Base-by-base conservation (phyloP, 2,113 vertebrate genomes). In the Carlito syrichta region DNA sequence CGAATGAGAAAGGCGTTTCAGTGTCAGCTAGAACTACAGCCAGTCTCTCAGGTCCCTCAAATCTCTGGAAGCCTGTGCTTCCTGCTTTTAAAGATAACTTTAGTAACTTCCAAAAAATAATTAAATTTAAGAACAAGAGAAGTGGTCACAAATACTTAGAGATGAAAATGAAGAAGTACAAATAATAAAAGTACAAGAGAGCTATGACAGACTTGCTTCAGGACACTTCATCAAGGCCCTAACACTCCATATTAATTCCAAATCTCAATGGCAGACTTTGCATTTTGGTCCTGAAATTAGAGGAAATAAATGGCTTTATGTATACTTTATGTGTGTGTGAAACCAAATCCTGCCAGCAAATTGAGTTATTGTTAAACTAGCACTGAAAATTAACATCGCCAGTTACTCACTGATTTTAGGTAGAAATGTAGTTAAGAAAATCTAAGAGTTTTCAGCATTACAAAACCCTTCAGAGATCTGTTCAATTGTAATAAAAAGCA, bases 221-320 rank as follows among this genome's bases (percentile, higher is more conserved):
- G 43, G 56, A 56, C 2, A 63, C 8, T 50, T 74, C 14, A 52
- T 84, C 56, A 90, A 85, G 40, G 3, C n/a, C 54, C 54, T 43
- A 73, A 89, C 3, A 68, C 14, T 79, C 54, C 68, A 19, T 27
- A 94, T 50, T 84, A 77, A 91, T 35, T 83, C 68, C 52, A 93
- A 86, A 92, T 68, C 6, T 19, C 2, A 52, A 79, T 58, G 11
- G 25, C 9, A 84, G n/a, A 68, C 27, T 83, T 84, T 62, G n/a
- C 40, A 93, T 68, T 87, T 77, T 95, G 50, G 32, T 71, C 63
- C 91, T 89, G 27, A 91, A 91, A 97, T 91, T 77, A 91, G 94
- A 95, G 60, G 20, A 85, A 82, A 83, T 54, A 94, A 94, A 86
- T 79, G 19, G 58, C 48, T 94, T 91, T 89, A 93, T 89, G 93